Evolutionary conservation across 2,797 vertebrate species (phyloP).

Genomic region (Euphonia xanthogaster): DNA sequence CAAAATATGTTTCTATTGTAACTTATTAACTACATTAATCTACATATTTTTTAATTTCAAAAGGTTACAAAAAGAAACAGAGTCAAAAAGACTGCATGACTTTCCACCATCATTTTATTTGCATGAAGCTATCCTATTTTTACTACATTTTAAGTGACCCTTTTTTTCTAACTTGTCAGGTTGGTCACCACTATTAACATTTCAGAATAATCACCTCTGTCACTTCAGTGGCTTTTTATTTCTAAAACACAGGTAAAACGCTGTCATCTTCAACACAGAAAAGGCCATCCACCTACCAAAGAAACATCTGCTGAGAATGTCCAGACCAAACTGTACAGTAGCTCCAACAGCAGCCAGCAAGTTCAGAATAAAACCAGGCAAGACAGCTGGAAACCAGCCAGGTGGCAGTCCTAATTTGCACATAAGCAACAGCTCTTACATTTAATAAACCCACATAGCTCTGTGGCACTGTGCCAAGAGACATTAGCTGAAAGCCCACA

Average conservation of each 20-base stretch:
- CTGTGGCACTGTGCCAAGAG: not conserved
- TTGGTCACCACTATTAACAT: not conserved
- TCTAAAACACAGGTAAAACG: not conserved
- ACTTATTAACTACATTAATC: not conserved
- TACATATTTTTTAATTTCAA: not conserved
- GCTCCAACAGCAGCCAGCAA: constrained; percentile 44
- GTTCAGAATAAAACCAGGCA: constrained; percentile 48
- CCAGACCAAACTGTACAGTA: constrained; percentile 39
- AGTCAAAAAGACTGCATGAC: not conserved
- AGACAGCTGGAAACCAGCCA: constrained; percentile 51
- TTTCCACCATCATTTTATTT: constrained; percentile 10
- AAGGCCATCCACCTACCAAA: not conserved
- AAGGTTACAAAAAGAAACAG: not conserved
- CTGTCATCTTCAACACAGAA: not conserved
- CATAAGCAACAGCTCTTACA: constrained; percentile 30
- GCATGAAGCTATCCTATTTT: not conserved
- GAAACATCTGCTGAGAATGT: not conserved
- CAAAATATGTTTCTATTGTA: constrained; percentile 17
- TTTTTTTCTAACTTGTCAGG: not conserved
- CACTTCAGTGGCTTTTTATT: not conserved
- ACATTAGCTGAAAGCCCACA: constrained; percentile 16
- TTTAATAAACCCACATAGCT: constrained; percentile 16
- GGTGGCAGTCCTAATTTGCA: constrained; percentile 54
- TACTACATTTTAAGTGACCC: not conserved
- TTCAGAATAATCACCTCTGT: not conserved